Evolutionary conservation across 2,888 invertebrate species (phyloP).

Genomic region (Brachypalpus laphriformis): DNA sequence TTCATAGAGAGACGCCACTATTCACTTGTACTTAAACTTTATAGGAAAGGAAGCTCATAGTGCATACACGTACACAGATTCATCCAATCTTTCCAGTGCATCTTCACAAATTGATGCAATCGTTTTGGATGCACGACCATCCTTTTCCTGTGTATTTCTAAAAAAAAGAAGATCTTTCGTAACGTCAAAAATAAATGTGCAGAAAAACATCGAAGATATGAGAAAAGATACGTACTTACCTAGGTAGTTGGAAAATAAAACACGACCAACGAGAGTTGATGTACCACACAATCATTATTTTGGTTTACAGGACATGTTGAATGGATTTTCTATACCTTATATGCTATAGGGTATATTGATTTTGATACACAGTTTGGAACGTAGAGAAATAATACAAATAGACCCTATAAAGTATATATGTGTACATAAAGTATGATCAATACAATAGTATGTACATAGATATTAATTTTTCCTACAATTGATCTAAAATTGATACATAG

Average conservation of each 20-base stretch:
- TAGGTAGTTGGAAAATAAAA: not conserved
- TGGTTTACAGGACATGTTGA: not conserved
- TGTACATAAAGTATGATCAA: no score
- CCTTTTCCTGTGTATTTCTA: not conserved
- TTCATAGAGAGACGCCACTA: constrained; percentile 25
- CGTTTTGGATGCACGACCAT: constrained; percentile 35
- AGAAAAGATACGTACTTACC: not conserved
- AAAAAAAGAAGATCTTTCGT: constrained; percentile 13
- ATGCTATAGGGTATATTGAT: no score
- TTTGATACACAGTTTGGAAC: no score
- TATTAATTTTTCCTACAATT: no score
- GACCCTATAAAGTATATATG: no score
- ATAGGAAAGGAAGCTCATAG: constrained; percentile 20
- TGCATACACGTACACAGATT: constrained; percentile 1
- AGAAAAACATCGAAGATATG: not conserved
- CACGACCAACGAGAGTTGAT: not conserved
- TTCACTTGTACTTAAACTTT: constrained; percentile 36
- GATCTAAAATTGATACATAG: no score
- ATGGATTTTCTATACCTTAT: no score
- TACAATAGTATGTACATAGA: no score
- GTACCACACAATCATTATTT: no score
- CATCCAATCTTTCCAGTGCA: constrained; percentile 47
- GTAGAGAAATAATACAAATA: no score
- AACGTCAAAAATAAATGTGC: constrained; percentile 14
- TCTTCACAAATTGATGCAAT: constrained; percentile 69